A percentile compares a stretch with the other conserved stretches of the same genome.
Evolutionary conservation across 1,140 invertebrate genomes (phyloP).

Genomic region (Drosophila watanabei): DNA sequence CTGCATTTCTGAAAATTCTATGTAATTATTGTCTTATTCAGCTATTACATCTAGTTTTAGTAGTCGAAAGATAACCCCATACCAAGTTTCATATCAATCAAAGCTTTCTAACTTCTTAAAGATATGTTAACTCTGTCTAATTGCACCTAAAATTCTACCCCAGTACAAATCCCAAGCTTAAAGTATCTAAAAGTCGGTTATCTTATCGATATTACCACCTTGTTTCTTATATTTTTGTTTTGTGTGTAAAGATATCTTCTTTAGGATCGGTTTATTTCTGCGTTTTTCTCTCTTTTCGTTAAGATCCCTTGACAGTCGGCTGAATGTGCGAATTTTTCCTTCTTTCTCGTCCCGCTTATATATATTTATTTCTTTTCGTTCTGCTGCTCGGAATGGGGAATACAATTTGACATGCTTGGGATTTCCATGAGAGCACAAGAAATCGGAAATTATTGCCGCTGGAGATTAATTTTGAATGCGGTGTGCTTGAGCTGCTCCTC

Average conservation of each 20-base stretch:
- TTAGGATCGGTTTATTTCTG: conserved; percentile 66
- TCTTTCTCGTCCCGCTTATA: conserved; percentile 42
- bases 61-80: not conserved
- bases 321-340: conserved; percentile 38
- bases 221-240: conserved; percentile 29
- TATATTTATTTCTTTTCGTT: conserved; percentile 20
- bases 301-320: conserved; percentile 75
- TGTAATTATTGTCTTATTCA: not conserved
- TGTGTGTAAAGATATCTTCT: conserved; percentile 52
- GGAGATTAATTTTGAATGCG: conserved; percentile 73
- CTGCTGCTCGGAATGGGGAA: conserved; percentile 57
- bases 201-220: conserved; percentile 11
- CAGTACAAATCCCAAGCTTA: not conserved
- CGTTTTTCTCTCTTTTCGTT: conserved; percentile 61
- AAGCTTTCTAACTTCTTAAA: not conserved
- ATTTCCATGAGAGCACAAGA: conserved; percentile 71
- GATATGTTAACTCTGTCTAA: not conserved
- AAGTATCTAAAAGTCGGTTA: conserved; percentile 17
- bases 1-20: not conserved
- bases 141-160: not conserved
- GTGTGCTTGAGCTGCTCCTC: conserved; percentile 29
- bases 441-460: conserved; percentile 76
- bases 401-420: conserved; percentile 80
- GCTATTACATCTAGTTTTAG: not conserved
- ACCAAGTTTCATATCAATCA: not conserved